phyloP scores from a whole-genome alignment of 2,797 vertebrate species.

The Lates japonicus region DNA sequence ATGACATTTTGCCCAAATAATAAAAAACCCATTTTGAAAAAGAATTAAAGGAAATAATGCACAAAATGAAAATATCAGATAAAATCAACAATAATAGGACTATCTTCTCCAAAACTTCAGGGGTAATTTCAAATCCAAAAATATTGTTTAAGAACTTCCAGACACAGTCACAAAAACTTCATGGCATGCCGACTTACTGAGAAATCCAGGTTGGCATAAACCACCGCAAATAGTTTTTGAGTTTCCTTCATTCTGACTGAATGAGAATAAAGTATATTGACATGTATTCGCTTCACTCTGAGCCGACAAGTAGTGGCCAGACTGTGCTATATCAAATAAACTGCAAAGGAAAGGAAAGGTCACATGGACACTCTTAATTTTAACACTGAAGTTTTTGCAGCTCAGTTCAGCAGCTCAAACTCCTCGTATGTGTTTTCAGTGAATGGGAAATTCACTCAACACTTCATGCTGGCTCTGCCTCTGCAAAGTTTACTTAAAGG shows the following conservation, averaged over 20 bases:
- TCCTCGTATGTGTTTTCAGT: not conserved
- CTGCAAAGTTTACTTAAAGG: constrained; percentile 16
- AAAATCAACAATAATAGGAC: not conserved
- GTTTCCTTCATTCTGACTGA: not conserved
- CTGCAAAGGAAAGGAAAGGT: too few relatives aligned
- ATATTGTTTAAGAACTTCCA: not conserved
- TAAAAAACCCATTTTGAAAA: not conserved
- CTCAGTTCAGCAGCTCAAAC: too few relatives aligned
- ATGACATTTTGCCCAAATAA: not conserved
- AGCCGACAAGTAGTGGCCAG: not conserved
- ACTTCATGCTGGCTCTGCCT: not conserved
- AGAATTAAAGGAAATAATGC: not conserved
- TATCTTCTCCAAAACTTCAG: not conserved
- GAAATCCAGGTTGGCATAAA: not conserved
- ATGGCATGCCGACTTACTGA: not conserved
- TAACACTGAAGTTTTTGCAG: too few relatives aligned
- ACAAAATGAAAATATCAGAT: not conserved
- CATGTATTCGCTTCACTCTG: not conserved
- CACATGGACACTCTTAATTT: too few relatives aligned
- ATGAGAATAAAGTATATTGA: not conserved
- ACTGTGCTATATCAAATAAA: not conserved
- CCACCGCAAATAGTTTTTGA: not conserved
- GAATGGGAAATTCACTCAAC: constrained; percentile 28
- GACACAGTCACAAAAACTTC: not conserved
- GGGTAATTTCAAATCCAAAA: not conserved